Evolutionary conservation across 2,113 vertebrate species (phyloP).

Genomic region (Lontra canadensis): DNA sequence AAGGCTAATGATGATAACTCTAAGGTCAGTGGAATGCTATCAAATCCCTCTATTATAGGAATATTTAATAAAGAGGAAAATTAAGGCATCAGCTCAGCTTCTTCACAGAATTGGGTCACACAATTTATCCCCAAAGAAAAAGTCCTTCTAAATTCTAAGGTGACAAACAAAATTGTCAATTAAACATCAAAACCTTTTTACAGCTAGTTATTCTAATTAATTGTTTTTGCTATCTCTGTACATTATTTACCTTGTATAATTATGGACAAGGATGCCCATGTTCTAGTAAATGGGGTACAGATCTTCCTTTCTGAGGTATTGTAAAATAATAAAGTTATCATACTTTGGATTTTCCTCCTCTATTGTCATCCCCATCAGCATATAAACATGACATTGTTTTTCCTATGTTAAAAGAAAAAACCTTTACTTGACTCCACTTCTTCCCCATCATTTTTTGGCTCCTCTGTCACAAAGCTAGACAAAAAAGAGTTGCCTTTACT

Average conservation of each 20-base stretch:
- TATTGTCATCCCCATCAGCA: not conserved
- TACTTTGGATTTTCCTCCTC: not conserved
- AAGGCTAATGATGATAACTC: not conserved
- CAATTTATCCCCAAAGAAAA: not conserved
- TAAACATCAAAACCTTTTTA: not conserved
- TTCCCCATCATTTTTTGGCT: not conserved
- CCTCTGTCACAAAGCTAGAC: not conserved
- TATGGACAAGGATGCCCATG: not conserved
- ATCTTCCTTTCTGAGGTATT: not conserved
- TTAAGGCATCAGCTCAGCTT: not conserved
- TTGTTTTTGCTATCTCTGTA: not conserved
- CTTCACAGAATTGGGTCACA: not conserved
- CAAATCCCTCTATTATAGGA: not conserved
- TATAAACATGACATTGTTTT: not conserved
- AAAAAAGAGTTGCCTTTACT: not conserved
- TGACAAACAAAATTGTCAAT: not conserved
- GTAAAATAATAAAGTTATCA: not conserved
- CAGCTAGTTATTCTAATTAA: not conserved
- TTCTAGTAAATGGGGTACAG: not conserved
- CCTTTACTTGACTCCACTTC: not conserved
- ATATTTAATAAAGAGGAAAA: constrained; percentile 23
- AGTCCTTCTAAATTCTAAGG: not conserved
- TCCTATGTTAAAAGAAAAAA: not conserved
- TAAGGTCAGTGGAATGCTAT: not conserved
- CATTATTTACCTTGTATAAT: not conserved